Percentiles rank a stretch among this genome's conserved stretches.
Evolutionary conservation across 2,797 vertebrate genomes (phyloP).

Genomic region (Peromyscus nudipes): DNA sequence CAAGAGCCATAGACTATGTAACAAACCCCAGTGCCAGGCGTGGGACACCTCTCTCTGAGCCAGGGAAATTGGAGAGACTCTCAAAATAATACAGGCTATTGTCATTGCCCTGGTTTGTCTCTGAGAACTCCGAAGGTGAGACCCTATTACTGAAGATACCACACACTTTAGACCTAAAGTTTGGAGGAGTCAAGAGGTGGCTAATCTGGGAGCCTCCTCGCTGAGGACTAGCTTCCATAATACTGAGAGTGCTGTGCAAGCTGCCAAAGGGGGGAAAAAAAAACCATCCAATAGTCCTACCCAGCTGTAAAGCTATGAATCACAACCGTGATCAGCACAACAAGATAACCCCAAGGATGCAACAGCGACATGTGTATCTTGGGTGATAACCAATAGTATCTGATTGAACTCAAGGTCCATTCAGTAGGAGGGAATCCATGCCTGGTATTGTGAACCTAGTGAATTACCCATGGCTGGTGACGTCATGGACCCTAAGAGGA

Average conservation of each 20-base stretch:
- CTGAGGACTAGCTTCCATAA: background rate
- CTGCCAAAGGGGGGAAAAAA: too few relatives aligned
- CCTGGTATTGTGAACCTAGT: background rate
- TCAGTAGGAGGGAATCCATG: background rate
- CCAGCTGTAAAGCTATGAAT: background rate
- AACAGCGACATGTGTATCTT: background rate
- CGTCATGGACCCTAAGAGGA: too few relatives aligned
- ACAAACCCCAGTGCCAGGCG: background rate
- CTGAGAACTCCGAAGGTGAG: background rate
- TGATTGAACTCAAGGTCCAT: background rate
- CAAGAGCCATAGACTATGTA: background rate
- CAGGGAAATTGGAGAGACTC: background rate
- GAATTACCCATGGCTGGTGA: background rate
- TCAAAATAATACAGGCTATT: background rate
- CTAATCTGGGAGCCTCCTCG: background rate
- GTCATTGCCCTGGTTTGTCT: background rate
- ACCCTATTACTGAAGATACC: background rate
- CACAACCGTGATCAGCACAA: background rate
- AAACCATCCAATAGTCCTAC: background rate
- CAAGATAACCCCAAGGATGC: background rate
- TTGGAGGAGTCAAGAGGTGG: background rate
- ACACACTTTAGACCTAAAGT: background rate
- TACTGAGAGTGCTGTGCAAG: too few relatives aligned
- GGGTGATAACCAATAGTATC: background rate
- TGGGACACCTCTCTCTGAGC: background rate